Evolutionary conservation across 2,113 vertebrate genomes (phyloP).

Genomic region (Fregata magnificens): DNA sequence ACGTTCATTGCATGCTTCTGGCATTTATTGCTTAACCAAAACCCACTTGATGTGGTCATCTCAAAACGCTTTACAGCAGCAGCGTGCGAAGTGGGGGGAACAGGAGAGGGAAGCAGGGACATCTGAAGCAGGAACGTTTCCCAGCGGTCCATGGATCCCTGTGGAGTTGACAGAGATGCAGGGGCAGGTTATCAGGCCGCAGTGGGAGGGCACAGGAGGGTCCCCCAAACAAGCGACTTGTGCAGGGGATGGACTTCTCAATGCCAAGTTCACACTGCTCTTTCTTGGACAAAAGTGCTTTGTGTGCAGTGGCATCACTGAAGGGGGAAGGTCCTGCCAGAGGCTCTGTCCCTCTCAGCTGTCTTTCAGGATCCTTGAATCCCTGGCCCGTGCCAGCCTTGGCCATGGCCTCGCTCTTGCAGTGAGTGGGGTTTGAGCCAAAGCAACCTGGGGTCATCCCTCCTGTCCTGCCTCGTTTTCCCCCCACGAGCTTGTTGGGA

Average conservation of each 20-base stretch:
- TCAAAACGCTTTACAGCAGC: neutral
- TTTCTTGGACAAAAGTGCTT: neutral
- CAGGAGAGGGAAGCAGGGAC: neutral
- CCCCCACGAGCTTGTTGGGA: neutral
- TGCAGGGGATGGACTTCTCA: neutral
- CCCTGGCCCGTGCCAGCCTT: neutral
- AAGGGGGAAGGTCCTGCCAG: neutral
- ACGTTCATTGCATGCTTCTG: constrained; percentile 25
- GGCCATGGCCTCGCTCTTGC: neutral
- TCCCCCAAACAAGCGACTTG: neutral
- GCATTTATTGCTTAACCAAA: constrained; percentile 53
- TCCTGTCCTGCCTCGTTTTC: neutral
- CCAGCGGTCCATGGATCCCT: neutral
- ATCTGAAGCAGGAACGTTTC: neutral
- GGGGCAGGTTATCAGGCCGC: neutral
- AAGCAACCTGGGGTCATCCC: neutral
- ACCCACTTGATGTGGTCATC: constrained; percentile 47
- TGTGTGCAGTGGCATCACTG: neutral
- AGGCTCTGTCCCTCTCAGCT: neutral
- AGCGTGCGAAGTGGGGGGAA: neutral
- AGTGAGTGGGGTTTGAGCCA: neutral
- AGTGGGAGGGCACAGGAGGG: neutral
- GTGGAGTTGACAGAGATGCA: neutral
- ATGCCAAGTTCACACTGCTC: neutral
- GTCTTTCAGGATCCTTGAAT: neutral